Evolutionary conservation across 1,140 invertebrate species (phyloP).

Genomic region (Meloidogyne floridensis): DNA sequence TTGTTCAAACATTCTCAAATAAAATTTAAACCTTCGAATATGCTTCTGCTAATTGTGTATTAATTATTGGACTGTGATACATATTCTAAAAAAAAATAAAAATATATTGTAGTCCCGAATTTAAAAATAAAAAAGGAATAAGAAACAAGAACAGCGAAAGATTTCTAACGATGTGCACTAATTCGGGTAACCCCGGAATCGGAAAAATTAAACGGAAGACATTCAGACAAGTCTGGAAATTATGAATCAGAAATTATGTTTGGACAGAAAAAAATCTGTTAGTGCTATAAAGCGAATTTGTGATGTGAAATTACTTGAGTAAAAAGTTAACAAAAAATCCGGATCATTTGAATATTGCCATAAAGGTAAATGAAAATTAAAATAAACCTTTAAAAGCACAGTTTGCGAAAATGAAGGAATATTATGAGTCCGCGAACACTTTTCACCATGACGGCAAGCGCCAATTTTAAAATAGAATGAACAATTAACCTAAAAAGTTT

Average conservation of each 20-base stretch:
- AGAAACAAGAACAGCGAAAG: too few relatives aligned
- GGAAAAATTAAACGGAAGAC: too few relatives aligned
- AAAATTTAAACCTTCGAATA: slow-evolving; percentile 41
- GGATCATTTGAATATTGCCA: not conserved
- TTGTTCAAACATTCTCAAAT: not conserved
- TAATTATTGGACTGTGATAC: slow-evolving; percentile 57
- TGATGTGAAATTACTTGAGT: too few relatives aligned
- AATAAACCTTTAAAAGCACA: slow-evolving; percentile 40
- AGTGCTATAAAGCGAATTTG: too few relatives aligned
- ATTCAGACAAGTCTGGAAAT: too few relatives aligned
- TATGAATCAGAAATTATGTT: too few relatives aligned
- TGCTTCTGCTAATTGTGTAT: slow-evolving; percentile 51
- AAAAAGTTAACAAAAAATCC: not conserved
- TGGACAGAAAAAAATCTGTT: too few relatives aligned
- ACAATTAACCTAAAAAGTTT: slow-evolving; percentile 78
- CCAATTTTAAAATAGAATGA: slow-evolving; percentile 99
- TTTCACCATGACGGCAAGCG: slow-evolving; percentile 93
- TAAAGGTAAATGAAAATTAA: not conserved
- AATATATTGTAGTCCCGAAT: too few relatives aligned
- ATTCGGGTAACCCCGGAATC: too few relatives aligned
- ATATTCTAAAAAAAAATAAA: slow-evolving; percentile 32
- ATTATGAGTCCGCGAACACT: slow-evolving; percentile 95
- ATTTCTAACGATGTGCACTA: too few relatives aligned
- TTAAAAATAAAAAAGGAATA: too few relatives aligned
- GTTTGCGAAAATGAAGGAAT: slow-evolving; percentile 92